Evolutionary conservation across 1,140 invertebrate genomes (phyloP).

Genomic region (Brachystomella parvula): DNA sequence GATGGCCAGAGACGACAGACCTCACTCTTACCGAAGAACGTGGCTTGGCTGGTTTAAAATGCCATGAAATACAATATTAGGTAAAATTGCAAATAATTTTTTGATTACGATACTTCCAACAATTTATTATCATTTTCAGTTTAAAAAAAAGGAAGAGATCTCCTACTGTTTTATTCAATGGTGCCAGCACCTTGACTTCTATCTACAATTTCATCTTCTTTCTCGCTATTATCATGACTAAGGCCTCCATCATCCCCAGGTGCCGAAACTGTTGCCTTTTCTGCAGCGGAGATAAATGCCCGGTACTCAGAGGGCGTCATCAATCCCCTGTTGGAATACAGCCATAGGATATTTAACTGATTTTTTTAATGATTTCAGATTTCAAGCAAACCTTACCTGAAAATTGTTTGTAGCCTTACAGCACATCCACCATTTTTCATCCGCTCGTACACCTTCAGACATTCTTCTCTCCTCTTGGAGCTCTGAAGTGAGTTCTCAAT

Average conservation of each 20-base stretch:
- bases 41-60: too few species aligned
- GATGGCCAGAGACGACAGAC: too few species aligned
- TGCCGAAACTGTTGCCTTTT: conserved; percentile 17
- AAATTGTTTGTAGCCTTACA: conserved; percentile 36
- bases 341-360: conserved; percentile 2
- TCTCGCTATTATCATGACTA: too few species aligned
- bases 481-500: conserved; percentile 19
- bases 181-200: too few species aligned
- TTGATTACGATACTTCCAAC: too few species aligned
- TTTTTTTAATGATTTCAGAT: not conserved
- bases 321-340: conserved; percentile 24
- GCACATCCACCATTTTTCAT: conserved; percentile 31
- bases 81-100: too few species aligned
- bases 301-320: conserved; percentile 35
- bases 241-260: not conserved
- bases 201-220: too few species aligned
- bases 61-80: too few species aligned
- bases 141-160: too few species aligned
- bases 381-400: conserved; percentile 21
- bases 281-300: conserved; percentile 23
- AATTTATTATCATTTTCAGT: too few species aligned
- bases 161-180: too few species aligned
- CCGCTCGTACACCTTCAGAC: conserved; percentile 34
- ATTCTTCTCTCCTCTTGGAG: conserved; percentile 35
- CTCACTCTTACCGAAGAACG: too few species aligned